These are phyloP conservation scores for Aphrophora alni DNA, from an alignment of 2,888 invertebrate species.

Conservation along the genomic window DNA sequence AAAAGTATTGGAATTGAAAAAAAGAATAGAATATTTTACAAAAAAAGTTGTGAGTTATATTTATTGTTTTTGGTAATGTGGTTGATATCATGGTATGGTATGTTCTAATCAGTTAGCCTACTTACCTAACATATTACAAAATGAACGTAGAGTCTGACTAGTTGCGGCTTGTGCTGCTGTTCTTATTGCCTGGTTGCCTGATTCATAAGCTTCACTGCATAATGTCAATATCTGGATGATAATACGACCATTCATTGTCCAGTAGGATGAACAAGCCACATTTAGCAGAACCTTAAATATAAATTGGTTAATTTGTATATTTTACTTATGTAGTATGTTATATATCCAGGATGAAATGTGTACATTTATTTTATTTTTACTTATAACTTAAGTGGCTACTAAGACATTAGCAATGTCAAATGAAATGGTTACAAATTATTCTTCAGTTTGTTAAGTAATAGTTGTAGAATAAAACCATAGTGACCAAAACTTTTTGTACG, in stretches of 20 bases:
- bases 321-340: background rate
- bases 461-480: no score
- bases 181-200: slow-evolving; percentile 78
- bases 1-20: no score
- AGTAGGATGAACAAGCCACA: slow-evolving; percentile 85
- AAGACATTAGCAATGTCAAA: no score
- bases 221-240: slow-evolving; percentile 87
- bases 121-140: slow-evolving; percentile 79
- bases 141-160: slow-evolving; percentile 85
- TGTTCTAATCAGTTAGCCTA: no score
- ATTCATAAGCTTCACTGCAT: slow-evolving; percentile 82
- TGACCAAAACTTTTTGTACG: no score
- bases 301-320: background rate
- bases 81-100: no score
- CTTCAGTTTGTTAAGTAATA: no score
- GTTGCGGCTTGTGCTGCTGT: slow-evolving; percentile 91
- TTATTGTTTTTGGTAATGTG: no score
- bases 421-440: no score
- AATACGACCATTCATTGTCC: slow-evolving; percentile 87
- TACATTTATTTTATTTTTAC: background rate
- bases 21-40: no score
- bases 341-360: background rate
- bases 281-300: slow-evolving; percentile 74
- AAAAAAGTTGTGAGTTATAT: no score
- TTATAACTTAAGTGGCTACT: no score